Base-by-base conservation (phyloP, 2,797 vertebrate genomes). In the Microcaecilia unicolor region DNA sequence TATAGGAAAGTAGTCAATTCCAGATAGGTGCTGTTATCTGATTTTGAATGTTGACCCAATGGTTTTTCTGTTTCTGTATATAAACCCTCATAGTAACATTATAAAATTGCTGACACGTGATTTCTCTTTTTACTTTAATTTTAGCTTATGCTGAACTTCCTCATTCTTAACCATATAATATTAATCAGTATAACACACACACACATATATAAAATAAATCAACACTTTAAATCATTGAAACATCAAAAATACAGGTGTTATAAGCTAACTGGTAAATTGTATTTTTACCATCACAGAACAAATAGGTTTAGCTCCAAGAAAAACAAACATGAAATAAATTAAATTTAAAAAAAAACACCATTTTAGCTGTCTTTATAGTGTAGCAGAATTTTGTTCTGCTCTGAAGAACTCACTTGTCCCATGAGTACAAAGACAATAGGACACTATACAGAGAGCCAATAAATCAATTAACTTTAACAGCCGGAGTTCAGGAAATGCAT, bases 401-500 rank as follows among this genome's bases (percentile, higher is more conserved):
- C 77, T 82, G 71, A 76, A 80, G 83, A 76, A 70, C 69, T 67
- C 72, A 67, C 46, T 40, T 42, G 73, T 91, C 86, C 84, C 88
- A 70, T 41, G 87, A 89, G 86, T 70, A 67, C 52, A 67, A 74
- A 84, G 82, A 91, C 89, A 88, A 91, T 87, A 84, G 75, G 70
- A 74, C 74, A 84, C 83, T 70, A 56, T 81, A 81, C 60, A 62
- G 75, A 83, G 76, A 86, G 78, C 77, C 86, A 85, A 91, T 92
- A 93, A 93, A 93, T 97, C 90, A 91, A 92, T 95, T 80, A 75
- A 67, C 58, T 87, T 73, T 77, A 89, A 84, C 80, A 82, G 73
- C 66, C 55, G 35, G 60, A 26, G 56, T 83, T 86, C 84, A 87
- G 74, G 69, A 83, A 81, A 78, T 80, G 70, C 59, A 80, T 86